phyloP scores from a whole-genome alignment of 2,888 invertebrate genomes.

The Hyppa rectilinea region DNA sequence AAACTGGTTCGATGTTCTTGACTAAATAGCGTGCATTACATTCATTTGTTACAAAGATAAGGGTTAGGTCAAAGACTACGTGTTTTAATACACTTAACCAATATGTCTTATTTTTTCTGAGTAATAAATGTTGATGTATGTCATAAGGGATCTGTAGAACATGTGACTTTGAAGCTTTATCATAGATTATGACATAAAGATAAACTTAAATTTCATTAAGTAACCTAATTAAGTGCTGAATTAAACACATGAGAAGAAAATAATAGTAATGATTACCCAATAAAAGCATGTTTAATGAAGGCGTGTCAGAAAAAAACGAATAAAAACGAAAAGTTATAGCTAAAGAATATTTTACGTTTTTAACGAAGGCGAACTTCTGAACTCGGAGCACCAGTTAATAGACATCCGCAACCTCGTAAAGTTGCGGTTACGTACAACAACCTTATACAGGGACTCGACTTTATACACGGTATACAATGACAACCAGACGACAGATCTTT shows the following conservation, averaged over 20 bases:
- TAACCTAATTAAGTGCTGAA: constrained; percentile 7
- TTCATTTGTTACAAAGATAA: constrained; percentile 47
- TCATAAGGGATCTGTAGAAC: not conserved
- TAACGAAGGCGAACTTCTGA: constrained; percentile 60
- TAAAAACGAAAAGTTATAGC: constrained; percentile 39
- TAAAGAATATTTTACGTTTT: constrained; percentile 45
- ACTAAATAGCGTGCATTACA: constrained; percentile 45
- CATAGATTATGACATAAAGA: not conserved
- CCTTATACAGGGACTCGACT: constrained; percentile 48
- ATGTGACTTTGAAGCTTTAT: constrained; percentile 12
- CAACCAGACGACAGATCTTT: constrained; percentile 45
- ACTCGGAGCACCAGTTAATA: constrained; percentile 59
- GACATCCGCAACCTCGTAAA: constrained; percentile 55
- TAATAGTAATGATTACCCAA: constrained; percentile 17
- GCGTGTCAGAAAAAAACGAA: constrained; percentile 23
- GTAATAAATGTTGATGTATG: not conserved
- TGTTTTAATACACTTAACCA: constrained; percentile 25
- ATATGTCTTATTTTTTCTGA: constrained; percentile 14
- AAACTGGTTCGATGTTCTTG: constrained; percentile 59
- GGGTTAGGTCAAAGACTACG: constrained; percentile 53
- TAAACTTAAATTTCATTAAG: not conserved
- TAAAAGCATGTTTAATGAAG: constrained; percentile 25
- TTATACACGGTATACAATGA: constrained; percentile 40
- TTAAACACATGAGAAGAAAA: not conserved
- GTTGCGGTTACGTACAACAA: constrained; percentile 42